These are phyloP conservation scores for Oxyruncus cristatus DNA, from an alignment of 2,113 vertebrate species.

Conservation along the genomic window DNA sequence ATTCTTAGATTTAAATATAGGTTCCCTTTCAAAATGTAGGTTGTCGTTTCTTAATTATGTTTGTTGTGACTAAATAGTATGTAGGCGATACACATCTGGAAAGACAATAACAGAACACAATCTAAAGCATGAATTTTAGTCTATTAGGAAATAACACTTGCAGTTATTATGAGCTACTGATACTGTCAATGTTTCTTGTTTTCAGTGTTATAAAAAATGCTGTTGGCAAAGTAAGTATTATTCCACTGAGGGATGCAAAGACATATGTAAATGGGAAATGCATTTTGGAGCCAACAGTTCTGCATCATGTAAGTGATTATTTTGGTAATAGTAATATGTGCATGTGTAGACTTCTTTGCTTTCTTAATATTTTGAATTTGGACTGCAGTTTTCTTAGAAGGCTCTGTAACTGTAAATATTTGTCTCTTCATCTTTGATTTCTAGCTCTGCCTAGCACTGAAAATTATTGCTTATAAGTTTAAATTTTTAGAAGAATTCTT, in stretches of 20 bases:
- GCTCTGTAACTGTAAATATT: not conserved
- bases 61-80: not conserved
- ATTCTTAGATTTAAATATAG: not conserved
- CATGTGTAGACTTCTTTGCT: not conserved
- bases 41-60: not conserved
- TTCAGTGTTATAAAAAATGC: conserved; percentile 84
- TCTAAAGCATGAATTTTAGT: not conserved
- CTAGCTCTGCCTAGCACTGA: not conserved
- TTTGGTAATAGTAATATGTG: not conserved
- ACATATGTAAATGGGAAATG: conserved; percentile 90
- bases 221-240: conserved; percentile 79
- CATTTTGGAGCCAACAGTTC: conserved; percentile 76
- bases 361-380: not conserved
- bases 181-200: not conserved
- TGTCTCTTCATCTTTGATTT: not conserved
- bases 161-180: not conserved
- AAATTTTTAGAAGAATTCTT: not conserved
- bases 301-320: conserved; percentile 87
- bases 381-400: not conserved
- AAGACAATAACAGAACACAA: not conserved
- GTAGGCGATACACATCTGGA: not conserved
- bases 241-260: conserved; percentile 82
- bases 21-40: not conserved
- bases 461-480: not conserved
- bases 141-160: not conserved